phyloP scores from a whole-genome alignment of 2,797 vertebrate species.

The Dipus sagitta region DNA sequence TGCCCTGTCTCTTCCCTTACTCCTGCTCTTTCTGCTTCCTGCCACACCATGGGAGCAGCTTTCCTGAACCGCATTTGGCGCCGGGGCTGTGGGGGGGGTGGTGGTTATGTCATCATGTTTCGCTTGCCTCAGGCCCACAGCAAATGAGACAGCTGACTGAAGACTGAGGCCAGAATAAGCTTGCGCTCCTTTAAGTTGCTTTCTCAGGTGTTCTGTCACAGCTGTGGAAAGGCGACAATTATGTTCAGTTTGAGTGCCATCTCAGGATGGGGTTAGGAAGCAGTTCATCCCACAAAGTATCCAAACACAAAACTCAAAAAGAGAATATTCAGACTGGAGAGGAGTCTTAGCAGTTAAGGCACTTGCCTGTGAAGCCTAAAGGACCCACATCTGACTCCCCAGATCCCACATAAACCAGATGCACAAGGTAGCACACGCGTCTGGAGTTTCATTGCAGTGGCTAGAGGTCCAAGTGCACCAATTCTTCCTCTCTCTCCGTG shows the following conservation, averaged over 20 bases:
- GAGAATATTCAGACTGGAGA: neutral
- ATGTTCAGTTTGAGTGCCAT: neutral
- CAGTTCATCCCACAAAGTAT: neutral
- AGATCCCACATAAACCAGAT: no score
- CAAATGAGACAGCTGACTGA: neutral
- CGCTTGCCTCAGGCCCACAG: neutral
- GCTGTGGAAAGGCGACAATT: neutral
- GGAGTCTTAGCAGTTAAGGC: no score
- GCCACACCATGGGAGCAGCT: neutral
- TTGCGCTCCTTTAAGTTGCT: neutral
- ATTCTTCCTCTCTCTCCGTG: no score
- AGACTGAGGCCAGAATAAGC: neutral
- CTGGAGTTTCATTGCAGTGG: no score
- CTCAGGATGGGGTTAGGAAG: neutral
- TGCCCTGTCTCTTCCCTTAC: no score
- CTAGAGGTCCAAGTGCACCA: no score
- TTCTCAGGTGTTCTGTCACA: neutral
- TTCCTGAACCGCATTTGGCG: no score
- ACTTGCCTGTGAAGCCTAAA: no score
- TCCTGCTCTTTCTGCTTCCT: neutral
- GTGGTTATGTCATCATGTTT: neutral
- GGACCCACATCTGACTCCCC: no score
- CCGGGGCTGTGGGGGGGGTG: accelerated
- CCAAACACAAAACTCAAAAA: neutral
- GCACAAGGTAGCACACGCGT: no score